A percentile compares a stretch with the other conserved stretches of the same genome.
These are phyloP conservation scores for Linurgus olivaceus DNA, from an alignment of 2,797 vertebrate species.

Conservation along the genomic window DNA sequence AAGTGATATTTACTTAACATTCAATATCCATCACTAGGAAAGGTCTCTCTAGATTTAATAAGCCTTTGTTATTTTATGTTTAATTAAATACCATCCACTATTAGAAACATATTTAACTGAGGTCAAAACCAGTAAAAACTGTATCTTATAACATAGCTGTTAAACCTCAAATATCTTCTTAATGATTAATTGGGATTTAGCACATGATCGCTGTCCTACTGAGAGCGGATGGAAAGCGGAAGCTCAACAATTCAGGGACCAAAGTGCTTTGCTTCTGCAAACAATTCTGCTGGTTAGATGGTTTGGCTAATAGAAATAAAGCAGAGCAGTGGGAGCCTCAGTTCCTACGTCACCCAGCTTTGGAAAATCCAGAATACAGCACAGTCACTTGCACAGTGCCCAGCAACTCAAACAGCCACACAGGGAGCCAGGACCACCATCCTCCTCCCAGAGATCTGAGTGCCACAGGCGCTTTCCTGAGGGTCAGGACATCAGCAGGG, in stretches of 20 bases:
- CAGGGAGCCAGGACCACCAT: fast-evolving
- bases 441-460: neutral
- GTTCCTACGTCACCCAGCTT: neutral
- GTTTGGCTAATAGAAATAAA: slow-evolving; percentile 23
- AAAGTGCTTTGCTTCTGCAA: slow-evolving; percentile 63
- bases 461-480: neutral
- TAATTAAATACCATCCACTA: slow-evolving; percentile 68
- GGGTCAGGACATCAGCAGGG: neutral
- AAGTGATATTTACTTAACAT: slow-evolving; percentile 62
- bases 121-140: slow-evolving; percentile 59
- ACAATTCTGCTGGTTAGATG: slow-evolving; percentile 33
- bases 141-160: slow-evolving; percentile 66
- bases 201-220: slow-evolving; percentile 12
- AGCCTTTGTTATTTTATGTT: slow-evolving; percentile 65
- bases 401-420: fast-evolving
- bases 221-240: neutral
- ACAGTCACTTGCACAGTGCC: neutral
- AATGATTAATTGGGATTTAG: slow-evolving; percentile 67
- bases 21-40: slow-evolving; percentile 48
- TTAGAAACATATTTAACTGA: slow-evolving; percentile 69
- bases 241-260: slow-evolving; percentile 4
- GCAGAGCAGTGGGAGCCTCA: neutral
- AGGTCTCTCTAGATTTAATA: slow-evolving; percentile 62
- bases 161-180: slow-evolving; percentile 70
- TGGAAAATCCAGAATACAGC: neutral